A percentile compares a stretch with the other conserved stretches of the same genome.
Conservation (phyloP, 2,797 vertebrate species). For the Halcyon badia region DNA sequence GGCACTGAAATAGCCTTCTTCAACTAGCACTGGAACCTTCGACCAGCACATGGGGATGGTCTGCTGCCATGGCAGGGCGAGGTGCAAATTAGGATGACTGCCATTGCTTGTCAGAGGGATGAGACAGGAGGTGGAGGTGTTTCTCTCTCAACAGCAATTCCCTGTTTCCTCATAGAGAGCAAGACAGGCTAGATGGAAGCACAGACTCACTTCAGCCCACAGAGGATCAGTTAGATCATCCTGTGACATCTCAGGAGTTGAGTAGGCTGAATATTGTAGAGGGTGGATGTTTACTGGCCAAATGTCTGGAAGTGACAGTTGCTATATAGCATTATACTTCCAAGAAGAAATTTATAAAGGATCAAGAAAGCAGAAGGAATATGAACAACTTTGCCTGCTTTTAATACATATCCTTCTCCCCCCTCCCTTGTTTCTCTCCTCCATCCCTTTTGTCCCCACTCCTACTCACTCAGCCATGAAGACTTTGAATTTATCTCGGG, state of each 20-base stretch:
- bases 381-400: not conserved
- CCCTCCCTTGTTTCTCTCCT: not conserved
- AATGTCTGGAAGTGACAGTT: slow-evolving; percentile 6
- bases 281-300: not conserved
- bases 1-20: not conserved
- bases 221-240: not conserved
- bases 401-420: not conserved
- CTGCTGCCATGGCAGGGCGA: not conserved
- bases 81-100: not conserved
- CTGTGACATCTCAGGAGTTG: not conserved
- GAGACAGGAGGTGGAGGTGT: not conserved
- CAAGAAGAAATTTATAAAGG: not conserved
- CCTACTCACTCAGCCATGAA: slow-evolving; percentile 85
- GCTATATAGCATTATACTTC: not conserved
- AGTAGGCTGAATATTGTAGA: not conserved
- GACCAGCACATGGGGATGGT: not conserved
- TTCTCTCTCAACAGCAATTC: not conserved
- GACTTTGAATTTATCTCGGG: slow-evolving; percentile 99
- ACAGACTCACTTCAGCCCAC: not conserved
- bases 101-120: not conserved
- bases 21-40: not conserved
- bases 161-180: not conserved
- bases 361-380: not conserved
- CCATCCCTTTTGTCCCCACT: not conserved
- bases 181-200: not conserved